Conservation (phyloP, 2,797 vertebrate genomes). For the Gymnothorax javanicus region DNA sequence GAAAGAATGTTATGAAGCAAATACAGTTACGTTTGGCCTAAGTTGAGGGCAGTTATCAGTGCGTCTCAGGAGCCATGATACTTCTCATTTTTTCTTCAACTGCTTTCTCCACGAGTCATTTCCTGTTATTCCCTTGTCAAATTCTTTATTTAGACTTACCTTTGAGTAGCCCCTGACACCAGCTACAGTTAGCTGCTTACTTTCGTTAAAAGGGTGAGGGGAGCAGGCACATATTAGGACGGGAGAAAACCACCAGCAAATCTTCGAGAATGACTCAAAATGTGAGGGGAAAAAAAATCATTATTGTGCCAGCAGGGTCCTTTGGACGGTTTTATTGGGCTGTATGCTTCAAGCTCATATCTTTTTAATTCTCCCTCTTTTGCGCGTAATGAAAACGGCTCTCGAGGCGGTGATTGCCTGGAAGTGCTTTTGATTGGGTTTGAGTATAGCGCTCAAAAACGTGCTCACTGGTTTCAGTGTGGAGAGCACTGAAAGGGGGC, state of each 20-base stretch:
- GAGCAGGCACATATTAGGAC: not conserved
- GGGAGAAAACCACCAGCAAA: not conserved
- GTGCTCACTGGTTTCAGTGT: not conserved
- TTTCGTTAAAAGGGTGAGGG: slow-evolving; percentile 31
- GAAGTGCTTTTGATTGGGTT: not conserved
- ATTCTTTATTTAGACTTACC: slow-evolving; percentile 85
- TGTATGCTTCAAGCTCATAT: not conserved
- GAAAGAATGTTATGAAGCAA: too few species aligned
- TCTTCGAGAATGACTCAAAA: not conserved
- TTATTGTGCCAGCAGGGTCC: not conserved
- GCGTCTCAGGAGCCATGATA: slow-evolving; percentile 72
- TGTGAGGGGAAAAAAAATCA: not conserved
- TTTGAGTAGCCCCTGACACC: slow-evolving; percentile 45
- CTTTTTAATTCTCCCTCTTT: not conserved
- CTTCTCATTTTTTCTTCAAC: not conserved
- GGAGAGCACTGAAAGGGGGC: not conserved
- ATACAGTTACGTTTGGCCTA: not conserved
- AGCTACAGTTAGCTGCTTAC: slow-evolving; percentile 67
- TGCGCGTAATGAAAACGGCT: not conserved
- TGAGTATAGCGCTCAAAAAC: not conserved
- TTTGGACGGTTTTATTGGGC: slow-evolving; percentile 9
- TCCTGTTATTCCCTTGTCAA: slow-evolving; percentile 81
- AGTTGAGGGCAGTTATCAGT: slow-evolving; percentile 80
- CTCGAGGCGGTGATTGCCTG: not conserved
- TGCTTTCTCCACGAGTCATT: slow-evolving; percentile 79